Percentiles rank a stretch among this genome's conserved stretches.
These are phyloP conservation scores for Natrix natrix DNA, from an alignment of 2,797 vertebrate species.

Conservation along the genomic window DNA sequence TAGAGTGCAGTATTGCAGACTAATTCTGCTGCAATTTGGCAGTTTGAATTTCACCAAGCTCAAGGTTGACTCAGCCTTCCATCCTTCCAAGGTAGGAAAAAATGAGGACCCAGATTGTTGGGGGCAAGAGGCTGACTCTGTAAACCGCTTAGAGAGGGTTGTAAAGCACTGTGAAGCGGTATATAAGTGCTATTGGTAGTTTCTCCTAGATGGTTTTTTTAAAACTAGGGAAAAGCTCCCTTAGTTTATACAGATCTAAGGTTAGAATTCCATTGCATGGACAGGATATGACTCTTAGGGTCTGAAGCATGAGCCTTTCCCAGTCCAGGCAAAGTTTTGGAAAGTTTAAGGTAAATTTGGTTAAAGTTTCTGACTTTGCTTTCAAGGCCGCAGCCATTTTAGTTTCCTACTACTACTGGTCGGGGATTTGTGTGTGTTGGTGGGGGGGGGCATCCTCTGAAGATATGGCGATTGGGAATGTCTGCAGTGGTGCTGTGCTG, in stretches of 20 bases:
- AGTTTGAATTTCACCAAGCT: no score
- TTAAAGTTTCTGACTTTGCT: neutral
- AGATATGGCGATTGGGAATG: neutral
- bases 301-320: neutral
- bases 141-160: no score
- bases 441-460: neutral
- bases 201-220: neutral
- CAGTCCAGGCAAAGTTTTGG: neutral
- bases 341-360: neutral
- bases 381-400: neutral
- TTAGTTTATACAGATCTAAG: neutral
- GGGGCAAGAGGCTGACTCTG: no score
- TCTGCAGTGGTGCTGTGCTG: neutral
- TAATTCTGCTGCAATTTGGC: no score
- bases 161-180: no score
- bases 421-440: no score
- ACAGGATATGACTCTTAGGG: neutral
- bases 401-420: neutral
- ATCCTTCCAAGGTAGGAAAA: no score
- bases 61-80: no score
- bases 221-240: neutral
- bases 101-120: no score
- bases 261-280: neutral
- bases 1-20: no score
- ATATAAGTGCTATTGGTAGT: no score